A percentile compares a stretch with the other conserved stretches of the same genome.
Conservation (phyloP, 30 jellyfish, hydroid and myxozoan genomes). For the Sanderia malayensis region DNA sequence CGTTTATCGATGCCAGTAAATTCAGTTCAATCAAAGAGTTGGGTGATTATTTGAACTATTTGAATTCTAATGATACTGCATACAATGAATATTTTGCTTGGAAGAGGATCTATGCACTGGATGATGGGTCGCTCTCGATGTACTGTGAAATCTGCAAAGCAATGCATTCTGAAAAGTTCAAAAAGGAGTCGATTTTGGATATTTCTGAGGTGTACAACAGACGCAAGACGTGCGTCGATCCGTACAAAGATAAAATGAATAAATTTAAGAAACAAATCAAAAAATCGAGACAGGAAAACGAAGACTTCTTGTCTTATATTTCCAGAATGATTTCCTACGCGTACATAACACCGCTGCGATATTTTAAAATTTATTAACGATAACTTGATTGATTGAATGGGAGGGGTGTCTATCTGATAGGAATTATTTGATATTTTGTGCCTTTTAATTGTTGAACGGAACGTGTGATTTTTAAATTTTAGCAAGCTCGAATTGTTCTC, state of each 20-base stretch:
- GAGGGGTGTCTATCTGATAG: no score
- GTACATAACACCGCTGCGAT: no score
- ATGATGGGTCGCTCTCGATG: neutral
- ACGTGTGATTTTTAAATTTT: no score
- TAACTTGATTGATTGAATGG: no score
- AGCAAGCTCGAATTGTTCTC: no score
- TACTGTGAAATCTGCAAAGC: slow-evolving; percentile 14
- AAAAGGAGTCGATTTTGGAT: neutral
- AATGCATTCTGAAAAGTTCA: neutral
- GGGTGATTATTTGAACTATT: slow-evolving; percentile 56
- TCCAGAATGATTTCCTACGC: neutral
- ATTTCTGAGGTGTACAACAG: neutral
- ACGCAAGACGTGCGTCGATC: neutral
- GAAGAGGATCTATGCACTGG: slow-evolving; percentile 54
- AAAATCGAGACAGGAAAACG: neutral
- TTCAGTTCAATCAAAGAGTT: slow-evolving; percentile 64
- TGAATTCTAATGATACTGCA: slow-evolving; percentile 60
- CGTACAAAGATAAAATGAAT: neutral
- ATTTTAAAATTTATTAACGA: no score
- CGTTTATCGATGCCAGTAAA: slow-evolving; percentile 69
- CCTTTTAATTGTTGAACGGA: no score
- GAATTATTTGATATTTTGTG: no score
- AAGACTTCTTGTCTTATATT: neutral
- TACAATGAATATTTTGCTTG: slow-evolving; percentile 74
- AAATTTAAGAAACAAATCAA: neutral